Evolutionary conservation across 1,140 invertebrate genomes (phyloP), one percentile per base, ranked within the genome.

Genomic region (Matsumurasca onukii): DNA sequence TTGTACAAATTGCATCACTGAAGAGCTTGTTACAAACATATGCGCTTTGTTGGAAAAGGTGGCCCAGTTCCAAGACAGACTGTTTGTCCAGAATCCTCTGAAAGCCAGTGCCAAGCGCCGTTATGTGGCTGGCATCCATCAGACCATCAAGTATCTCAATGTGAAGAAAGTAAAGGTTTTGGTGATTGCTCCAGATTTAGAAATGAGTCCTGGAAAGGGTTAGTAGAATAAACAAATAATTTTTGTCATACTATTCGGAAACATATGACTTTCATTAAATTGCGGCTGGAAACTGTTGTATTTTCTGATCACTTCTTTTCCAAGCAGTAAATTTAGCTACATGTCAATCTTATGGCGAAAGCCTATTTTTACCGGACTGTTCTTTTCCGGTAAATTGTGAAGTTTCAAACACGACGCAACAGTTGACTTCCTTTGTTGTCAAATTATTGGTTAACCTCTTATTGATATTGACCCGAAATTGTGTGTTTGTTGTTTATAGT

Each of bases 121-220:
- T 49, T 77, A 85, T 65, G 84, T 88, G 0, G 74, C 85, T 66
- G 87, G 87, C 0, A 78, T 89, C 48, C 80, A 83, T 29, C 84
- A 89, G 74, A 82, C 85, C 0, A 78, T 80, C 22, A 85, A 83
- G 66, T 81, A 83, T 70, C 72, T 88, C 31, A 78, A 79, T 52
- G 73, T 88, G 27, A 81, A 82, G 39, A 87, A 86, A 74, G 76
- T 88, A 1, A 85, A 83, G 71, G 76, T 86, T 68, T 75, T 89
- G 0, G 78, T 89, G 0, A 78, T 89, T 64, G 87, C 87, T 1
- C 82, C 87, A 1, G 80, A 82, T 52, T 79, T 82, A 61, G 81
- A 82, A 62, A 65, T 48, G 48, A 65, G 27, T 20, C 62, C 62
- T 48, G 62, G 62, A 5, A 29, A 65, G 27, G 24, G 62, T 65